These are phyloP conservation scores for Australoheros scitulus DNA, from an alignment of 2,113 vertebrate species.

Conservation along the genomic window DNA sequence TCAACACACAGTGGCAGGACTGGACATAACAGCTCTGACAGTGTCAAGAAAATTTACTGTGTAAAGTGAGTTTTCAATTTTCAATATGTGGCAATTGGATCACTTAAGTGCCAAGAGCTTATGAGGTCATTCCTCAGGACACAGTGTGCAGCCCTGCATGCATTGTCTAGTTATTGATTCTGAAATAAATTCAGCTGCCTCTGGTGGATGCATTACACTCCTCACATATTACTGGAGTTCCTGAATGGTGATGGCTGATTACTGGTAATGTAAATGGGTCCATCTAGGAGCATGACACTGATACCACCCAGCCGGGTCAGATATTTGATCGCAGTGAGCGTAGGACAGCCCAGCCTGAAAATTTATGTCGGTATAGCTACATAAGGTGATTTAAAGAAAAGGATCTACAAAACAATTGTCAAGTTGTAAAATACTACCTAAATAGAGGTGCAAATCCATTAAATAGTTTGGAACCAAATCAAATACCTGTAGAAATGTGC, in stretches of 20 bases:
- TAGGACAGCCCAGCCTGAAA: background rate
- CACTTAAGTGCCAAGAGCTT: constrained; percentile 61
- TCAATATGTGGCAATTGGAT: constrained; percentile 66
- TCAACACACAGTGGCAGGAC: constrained; percentile 32
- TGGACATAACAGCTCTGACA: constrained; percentile 41
- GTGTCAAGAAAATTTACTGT: constrained; percentile 57
- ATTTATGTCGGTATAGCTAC: background rate
- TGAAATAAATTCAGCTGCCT: constrained; percentile 67
- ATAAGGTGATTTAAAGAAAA: constrained; percentile 13
- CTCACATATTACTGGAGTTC: constrained; percentile 56
- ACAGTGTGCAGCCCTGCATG: constrained; percentile 53
- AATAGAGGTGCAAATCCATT: background rate
- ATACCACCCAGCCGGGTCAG: background rate
- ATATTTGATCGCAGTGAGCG: constrained; percentile 23
- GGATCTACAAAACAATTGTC: constrained; percentile 15
- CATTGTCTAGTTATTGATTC: constrained; percentile 71
- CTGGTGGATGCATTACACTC: constrained; percentile 61
- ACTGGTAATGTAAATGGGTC: constrained; percentile 51
- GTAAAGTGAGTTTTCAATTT: constrained; percentile 73
- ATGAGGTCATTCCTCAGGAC: constrained; percentile 69
- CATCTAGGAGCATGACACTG: constrained; percentile 44
- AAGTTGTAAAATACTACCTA: background rate
- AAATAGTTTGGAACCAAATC: constrained; percentile 32
- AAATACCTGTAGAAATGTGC: constrained; percentile 37
- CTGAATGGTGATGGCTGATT: constrained; percentile 57